Conservation (phyloP, 1,140 invertebrate genomes). For the Microvelia longipes region DNA sequence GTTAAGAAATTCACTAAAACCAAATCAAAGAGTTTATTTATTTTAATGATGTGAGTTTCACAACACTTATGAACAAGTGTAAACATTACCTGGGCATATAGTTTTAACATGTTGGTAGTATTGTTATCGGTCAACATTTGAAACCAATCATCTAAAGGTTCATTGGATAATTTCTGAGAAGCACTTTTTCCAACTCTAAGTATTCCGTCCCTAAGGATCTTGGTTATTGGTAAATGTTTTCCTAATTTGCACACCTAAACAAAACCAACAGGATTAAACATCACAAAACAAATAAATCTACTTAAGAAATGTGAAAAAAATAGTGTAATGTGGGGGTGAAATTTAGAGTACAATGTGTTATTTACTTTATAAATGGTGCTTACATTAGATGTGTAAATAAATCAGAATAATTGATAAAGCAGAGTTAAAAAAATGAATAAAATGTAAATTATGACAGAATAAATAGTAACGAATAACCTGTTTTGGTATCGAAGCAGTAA, state of each 20-base stretch:
- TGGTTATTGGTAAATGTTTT: slow-evolving; percentile 70
- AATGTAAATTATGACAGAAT: too few species aligned
- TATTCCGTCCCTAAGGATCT: slow-evolving; percentile 72
- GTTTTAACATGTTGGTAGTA: slow-evolving; percentile 60
- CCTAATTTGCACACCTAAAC: slow-evolving; percentile 65
- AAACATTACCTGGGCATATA: slow-evolving; percentile 74
- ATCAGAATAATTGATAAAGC: too few species aligned
- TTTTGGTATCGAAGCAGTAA: too few species aligned
- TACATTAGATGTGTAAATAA: too few species aligned
- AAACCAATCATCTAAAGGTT: slow-evolving; percentile 82
- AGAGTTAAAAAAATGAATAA: too few species aligned
- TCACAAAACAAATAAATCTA: not conserved
- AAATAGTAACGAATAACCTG: too few species aligned
- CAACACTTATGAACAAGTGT: too few species aligned
- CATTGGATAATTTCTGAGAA: slow-evolving; percentile 42
- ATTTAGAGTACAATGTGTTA: not conserved
- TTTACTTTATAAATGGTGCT: slow-evolving; percentile 5
- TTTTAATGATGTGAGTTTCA: too few species aligned
- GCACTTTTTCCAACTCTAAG: slow-evolving; percentile 62
- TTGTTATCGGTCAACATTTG: slow-evolving; percentile 62
- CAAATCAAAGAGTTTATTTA: too few species aligned
- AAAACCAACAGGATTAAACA: slow-evolving; percentile 12
- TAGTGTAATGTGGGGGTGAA: not conserved
- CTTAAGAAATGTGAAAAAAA: not conserved
- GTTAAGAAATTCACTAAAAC: too few species aligned